These are phyloP conservation scores for Metellina segmentata DNA, from an alignment of 2,888 invertebrate species.

Conservation along the genomic window DNA sequence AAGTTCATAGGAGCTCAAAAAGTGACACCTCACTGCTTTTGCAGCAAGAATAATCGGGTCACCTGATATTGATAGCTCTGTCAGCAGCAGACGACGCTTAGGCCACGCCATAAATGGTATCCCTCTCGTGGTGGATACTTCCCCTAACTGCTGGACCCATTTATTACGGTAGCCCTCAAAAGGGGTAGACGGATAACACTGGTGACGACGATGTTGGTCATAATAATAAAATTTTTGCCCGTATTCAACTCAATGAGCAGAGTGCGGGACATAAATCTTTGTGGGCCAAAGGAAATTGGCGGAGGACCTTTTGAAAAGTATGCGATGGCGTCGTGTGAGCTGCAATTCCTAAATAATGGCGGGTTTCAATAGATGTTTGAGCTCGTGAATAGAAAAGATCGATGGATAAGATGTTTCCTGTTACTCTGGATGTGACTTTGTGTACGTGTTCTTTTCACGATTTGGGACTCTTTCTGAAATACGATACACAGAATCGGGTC, in stretches of 20 bases:
- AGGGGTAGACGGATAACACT: background rate
- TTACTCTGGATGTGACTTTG: background rate
- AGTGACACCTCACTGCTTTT: constrained; percentile 33
- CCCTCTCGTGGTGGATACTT: constrained; percentile 4
- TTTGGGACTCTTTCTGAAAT: background rate
- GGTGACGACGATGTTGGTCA: background rate
- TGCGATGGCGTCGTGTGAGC: background rate
- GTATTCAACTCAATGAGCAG: background rate
- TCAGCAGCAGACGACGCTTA: background rate
- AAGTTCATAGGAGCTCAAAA: constrained; percentile 16
- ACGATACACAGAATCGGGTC: background rate
- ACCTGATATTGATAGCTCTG: constrained; percentile 13
- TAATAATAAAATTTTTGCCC: background rate
- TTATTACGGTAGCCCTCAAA: background rate
- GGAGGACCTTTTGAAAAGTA: background rate
- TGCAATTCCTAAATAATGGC: background rate
- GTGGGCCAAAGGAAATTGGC: background rate
- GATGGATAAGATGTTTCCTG: background rate
- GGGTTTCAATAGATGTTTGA: background rate
- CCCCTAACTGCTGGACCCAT: constrained; percentile 10
- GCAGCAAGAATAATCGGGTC: constrained; percentile 27
- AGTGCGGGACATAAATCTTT: background rate
- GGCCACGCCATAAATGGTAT: constrained; percentile 25
- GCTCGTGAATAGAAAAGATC: background rate
- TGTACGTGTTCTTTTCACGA: background rate